Evolutionary conservation across 2,888 invertebrate species (phyloP).

Genomic region (Frankliniella fusca): DNA sequence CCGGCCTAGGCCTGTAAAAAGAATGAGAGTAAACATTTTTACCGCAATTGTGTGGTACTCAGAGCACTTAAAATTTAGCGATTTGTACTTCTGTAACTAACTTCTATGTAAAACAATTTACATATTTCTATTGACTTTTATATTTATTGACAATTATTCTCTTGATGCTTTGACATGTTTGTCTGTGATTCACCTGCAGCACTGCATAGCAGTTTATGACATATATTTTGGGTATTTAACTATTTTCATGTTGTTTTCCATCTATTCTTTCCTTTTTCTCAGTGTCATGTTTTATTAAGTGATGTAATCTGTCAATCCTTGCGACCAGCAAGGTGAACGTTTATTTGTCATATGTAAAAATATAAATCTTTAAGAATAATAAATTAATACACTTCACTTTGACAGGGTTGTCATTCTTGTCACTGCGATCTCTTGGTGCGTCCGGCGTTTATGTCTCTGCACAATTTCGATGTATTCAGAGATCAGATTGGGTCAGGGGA

Average conservation of each 20-base stretch:
- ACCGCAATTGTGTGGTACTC: background rate
- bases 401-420: background rate
- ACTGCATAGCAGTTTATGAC: background rate
- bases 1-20: background rate
- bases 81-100: background rate
- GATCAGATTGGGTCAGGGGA: too few relatives aligned
- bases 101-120: background rate
- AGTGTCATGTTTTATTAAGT: background rate
- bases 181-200: background rate
- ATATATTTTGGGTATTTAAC: conserved; percentile 3
- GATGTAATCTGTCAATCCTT: background rate
- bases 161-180: background rate
- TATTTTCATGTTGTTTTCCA: background rate
- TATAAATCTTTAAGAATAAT: background rate
- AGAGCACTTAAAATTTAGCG: background rate
- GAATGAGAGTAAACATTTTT: background rate
- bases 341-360: background rate
- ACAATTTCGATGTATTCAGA: too few relatives aligned
- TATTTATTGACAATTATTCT: background rate
- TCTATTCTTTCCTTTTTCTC: background rate
- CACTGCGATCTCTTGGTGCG: background rate
- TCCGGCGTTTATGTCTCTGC: background rate
- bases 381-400: background rate
- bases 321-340: background rate
- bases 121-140: too few relatives aligned